These are phyloP conservation scores for Theodoxus fluviatilis DNA, from an alignment of 2,888 invertebrate species.

Conservation along the genomic window DNA sequence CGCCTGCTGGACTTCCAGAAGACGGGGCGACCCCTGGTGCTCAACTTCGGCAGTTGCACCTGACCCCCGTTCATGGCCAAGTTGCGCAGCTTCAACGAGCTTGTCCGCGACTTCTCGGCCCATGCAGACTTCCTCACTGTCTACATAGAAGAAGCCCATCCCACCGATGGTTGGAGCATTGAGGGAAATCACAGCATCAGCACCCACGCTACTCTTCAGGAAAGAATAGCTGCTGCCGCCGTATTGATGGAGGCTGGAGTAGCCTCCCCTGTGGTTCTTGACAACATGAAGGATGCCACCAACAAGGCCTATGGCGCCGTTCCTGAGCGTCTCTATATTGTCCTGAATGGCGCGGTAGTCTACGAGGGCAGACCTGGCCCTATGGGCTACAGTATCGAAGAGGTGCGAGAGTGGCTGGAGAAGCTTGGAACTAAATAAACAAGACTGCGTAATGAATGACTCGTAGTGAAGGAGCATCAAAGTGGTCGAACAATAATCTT, in stretches of 20 bases:
- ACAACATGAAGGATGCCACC: slow-evolving; percentile 46
- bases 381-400: slow-evolving; percentile 38
- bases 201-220: slow-evolving; percentile 39
- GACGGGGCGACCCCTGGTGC: slow-evolving; percentile 47
- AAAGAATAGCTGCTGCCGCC: slow-evolving; percentile 42
- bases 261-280: slow-evolving; percentile 42
- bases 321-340: slow-evolving; percentile 49
- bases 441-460: too few relatives aligned
- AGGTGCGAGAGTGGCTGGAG: too few relatives aligned
- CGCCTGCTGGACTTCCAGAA: slow-evolving; percentile 37
- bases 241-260: slow-evolving; percentile 30
- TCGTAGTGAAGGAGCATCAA: too few relatives aligned
- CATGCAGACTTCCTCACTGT: slow-evolving; percentile 53
- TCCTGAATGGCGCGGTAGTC: slow-evolving; percentile 43
- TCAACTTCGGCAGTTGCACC: slow-evolving; percentile 59
- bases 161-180: slow-evolving; percentile 57
- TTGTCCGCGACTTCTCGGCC: slow-evolving; percentile 43
- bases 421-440: too few relatives aligned
- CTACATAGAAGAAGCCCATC: slow-evolving; percentile 59
- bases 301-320: slow-evolving; percentile 43
- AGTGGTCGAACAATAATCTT: too few relatives aligned
- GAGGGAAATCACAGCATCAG: slow-evolving; percentile 36
- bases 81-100: slow-evolving; percentile 44
- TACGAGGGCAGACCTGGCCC: slow-evolving; percentile 48
- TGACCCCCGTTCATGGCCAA: slow-evolving; percentile 58